These are phyloP conservation scores for Glyphotaelius pellucidus DNA, from an alignment of 2,888 invertebrate genomes.

Conservation along the genomic window DNA sequence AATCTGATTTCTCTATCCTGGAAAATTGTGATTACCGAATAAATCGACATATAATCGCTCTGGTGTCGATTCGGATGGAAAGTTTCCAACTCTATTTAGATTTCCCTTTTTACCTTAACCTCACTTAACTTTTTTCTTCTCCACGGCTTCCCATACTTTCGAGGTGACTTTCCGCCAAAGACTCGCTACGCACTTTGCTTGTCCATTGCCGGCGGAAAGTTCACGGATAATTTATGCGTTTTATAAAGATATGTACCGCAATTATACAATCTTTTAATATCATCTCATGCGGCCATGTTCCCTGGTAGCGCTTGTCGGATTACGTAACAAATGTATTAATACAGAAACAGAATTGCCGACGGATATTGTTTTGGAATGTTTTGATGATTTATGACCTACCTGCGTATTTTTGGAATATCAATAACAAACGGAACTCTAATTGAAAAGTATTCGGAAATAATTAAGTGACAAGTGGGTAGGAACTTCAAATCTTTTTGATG, in stretches of 20 bases:
- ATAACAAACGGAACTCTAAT: too few species aligned
- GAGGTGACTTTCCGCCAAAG: background rate
- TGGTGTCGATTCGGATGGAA: too few species aligned
- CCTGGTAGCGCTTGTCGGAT: conserved; percentile 50
- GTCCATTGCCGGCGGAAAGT: conserved; percentile 35
- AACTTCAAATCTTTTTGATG: too few species aligned
- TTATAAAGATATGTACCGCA: conserved; percentile 57
- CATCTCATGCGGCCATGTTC: conserved; percentile 43
- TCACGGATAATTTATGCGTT: conserved; percentile 54
- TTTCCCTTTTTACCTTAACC: too few species aligned
- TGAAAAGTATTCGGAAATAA: too few species aligned
- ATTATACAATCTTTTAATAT: conserved; percentile 62
- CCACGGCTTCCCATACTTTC: background rate
- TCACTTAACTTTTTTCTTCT: too few species aligned
- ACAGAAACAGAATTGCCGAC: conserved; percentile 25
- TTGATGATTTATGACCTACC: background rate
- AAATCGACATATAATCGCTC: too few species aligned
- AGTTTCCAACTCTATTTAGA: too few species aligned
- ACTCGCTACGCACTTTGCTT: background rate
- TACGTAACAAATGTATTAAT: conserved; percentile 48
- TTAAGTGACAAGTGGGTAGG: too few species aligned
- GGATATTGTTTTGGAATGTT: conserved; percentile 24
- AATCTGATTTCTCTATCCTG: too few species aligned
- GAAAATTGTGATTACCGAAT: too few species aligned
- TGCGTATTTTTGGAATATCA: too few species aligned